A percentile compares a stretch with the other conserved stretches of the same genome.
Evolutionary conservation across 2,113 vertebrate genomes (phyloP).

Genomic region (Serinus canaria): DNA sequence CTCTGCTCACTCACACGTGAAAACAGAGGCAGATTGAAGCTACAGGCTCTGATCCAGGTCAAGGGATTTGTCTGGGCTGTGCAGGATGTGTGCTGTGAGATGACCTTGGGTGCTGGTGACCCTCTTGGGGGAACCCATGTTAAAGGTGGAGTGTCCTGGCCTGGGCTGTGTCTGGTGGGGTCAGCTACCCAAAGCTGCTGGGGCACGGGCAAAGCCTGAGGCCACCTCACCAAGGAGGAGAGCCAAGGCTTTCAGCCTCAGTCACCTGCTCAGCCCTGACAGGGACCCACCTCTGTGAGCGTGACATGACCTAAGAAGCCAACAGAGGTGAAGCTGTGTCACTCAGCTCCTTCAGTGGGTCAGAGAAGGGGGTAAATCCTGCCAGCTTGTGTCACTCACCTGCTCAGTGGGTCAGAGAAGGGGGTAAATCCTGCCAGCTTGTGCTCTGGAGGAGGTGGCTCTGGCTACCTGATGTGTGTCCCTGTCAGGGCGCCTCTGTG

Average conservation of each 20-base stretch:
- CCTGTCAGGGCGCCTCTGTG: not conserved
- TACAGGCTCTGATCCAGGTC: not conserved
- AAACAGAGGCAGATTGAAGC: not conserved
- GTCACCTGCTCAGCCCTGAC: not conserved
- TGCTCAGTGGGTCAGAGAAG: too few species aligned
- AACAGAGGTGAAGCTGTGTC: not conserved
- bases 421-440: not conserved
- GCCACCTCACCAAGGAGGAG: not conserved
- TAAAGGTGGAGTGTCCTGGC: rapidly evolving
- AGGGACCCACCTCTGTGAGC: rapidly evolving
- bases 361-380: not conserved
- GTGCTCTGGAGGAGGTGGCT: not conserved
- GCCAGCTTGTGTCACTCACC: too few species aligned
- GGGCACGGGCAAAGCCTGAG: not conserved
- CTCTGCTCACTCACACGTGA: not conserved
- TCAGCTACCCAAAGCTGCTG: not conserved
- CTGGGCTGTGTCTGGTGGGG: not conserved
- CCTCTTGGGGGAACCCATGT: rapidly evolving
- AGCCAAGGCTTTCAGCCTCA: not conserved
- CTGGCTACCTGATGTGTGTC: not conserved
- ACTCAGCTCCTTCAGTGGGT: not conserved
- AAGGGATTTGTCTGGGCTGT: not conserved
- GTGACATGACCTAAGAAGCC: rapidly evolving
- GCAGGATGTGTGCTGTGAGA: not conserved
- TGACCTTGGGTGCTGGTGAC: not conserved